Evolutionary conservation across 2,113 vertebrate genomes (phyloP).

Genomic region (Dasyornis broadbenti): DNA sequence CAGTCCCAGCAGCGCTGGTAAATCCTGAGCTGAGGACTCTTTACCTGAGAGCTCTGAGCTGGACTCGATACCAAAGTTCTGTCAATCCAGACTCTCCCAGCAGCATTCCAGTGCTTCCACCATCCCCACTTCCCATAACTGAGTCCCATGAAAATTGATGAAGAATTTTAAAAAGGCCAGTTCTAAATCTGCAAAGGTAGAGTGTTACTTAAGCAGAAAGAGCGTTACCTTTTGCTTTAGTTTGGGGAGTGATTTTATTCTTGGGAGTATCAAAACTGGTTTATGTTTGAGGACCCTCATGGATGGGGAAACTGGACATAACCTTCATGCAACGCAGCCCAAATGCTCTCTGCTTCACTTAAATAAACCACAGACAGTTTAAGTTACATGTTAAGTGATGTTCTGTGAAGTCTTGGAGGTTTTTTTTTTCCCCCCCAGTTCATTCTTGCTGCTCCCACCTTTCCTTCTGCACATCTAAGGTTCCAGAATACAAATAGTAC

Average conservation of each 20-base stretch:
- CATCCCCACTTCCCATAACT: rapidly evolving
- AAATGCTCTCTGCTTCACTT: not conserved
- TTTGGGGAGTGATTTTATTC: not conserved
- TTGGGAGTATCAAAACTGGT: not conserved
- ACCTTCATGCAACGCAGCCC: not conserved
- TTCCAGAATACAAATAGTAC: conserved; percentile 50
- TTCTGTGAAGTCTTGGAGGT: not conserved
- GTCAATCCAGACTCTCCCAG: not conserved
- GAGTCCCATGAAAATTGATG: rapidly evolving
- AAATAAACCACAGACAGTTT: not conserved
- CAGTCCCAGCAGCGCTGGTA: not conserved
- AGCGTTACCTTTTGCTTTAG: not conserved
- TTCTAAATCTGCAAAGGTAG: not conserved
- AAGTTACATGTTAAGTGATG: not conserved
- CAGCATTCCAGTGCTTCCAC: not conserved
- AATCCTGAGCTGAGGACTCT: not conserved
- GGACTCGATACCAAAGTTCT: not conserved
- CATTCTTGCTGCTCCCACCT: conserved; percentile 9
- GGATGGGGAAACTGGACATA: not conserved
- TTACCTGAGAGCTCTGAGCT: not conserved
- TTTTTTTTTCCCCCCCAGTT: not conserved
- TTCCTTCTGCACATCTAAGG: conserved; percentile 48
- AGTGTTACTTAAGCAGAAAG: not conserved
- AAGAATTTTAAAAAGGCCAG: not conserved
- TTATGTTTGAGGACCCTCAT: not conserved